Base-by-base conservation (phyloP, 35 echinoderm and acorn worm species). In the Apostichopus japonicus region DNA sequence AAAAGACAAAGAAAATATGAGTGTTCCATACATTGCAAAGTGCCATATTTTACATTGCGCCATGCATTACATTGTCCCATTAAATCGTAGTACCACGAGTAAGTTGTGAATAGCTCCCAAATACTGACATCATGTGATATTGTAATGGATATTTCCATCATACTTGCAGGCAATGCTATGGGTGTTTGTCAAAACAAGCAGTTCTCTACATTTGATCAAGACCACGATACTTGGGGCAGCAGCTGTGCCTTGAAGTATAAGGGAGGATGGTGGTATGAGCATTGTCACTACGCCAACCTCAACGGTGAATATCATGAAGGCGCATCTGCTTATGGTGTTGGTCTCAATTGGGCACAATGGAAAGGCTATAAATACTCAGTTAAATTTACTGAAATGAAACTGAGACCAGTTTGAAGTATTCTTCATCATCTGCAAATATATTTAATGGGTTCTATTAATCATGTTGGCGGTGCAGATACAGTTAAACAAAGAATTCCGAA, bases 361-460 rank as follows among this genome's bases (percentile, higher is more conserved):
- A 92, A 92, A 82, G 97, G 97, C 7, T 98, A 94, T 78, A 87
- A 94, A 44, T 96, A 98, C 59, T 98, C 95, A 6, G 76, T 98
- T 13, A 98, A 94, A 84, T 62, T 63, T 19, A 80, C 95, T 54
- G 97, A 98, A 72, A 96, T 98, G 94, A 98, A 97, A 87, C 79
- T 97, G 54, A 80, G 95, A 94, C 93, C 93, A 10, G 44, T 22
- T 65, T 65, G 65, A 55, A 44, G 33, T 44, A 44, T 44, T 44
- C 2, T 1, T 44, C 33, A 44, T 44, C 33, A 44, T 44, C 33
- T 44, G 33, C 33, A 44, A 44, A 44, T 44, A 44, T 44, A 44
- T 44, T 44, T 3, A 44, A 44, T 44, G 33, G 33, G 33, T 44
- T 44, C 0, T 0, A 44, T 44, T 44, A 44, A 44, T 44, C 33